Evolutionary conservation across 2,113 vertebrate species (phyloP), one percentile per base, ranked within the genome.

Genomic region (Microcebus murinus): DNA sequence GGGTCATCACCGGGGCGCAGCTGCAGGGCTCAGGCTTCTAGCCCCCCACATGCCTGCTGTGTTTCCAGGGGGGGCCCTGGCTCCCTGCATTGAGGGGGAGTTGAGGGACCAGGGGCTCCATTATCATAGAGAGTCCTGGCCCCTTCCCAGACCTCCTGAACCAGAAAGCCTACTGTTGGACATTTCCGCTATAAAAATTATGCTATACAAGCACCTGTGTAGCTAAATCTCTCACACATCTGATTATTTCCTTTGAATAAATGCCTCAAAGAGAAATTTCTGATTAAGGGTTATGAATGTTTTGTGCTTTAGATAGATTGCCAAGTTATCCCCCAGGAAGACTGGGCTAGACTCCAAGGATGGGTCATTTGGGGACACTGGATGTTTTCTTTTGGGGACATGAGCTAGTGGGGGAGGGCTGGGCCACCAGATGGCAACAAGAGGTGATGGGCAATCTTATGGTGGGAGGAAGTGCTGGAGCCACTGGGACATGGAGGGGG

Each of bases 41-140:
- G 36, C n/a, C 1, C 29, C 0, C 6, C 39, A 13, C 2, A 5
- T 20, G 9, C 20, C 61, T 9, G 48, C 1, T 1, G 4, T n/a
- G 34, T 70, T 83, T 59, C 57, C 3, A 20, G 76, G 18, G 39
- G 50, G 63, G 6, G 8, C 65, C n/a, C 34, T 3, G 3, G 52
- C 29, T 74, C 34, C 85, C 4, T 29, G 36, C 7, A 20, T 10
- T 2, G 7, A 42, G 23, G 31, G 8, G 39, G 0, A 1, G 36
- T 6, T 21, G 25, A 9, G 36, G 48, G 80, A 36, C 9, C 0
- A 25, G 65, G 36, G 31, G 4, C 55, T 74, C 55, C 5, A 39
- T 65, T 12, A 42, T 57, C 6, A 13, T 13, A 9, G 13, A 39
- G 31, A 11, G 18, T 9, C 36, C 74, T 14, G 34, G 57, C 55